These are phyloP conservation scores for Chlorodrepanis virens DNA, from an alignment of 2,113 vertebrate genomes.

Conservation along the genomic window DNA sequence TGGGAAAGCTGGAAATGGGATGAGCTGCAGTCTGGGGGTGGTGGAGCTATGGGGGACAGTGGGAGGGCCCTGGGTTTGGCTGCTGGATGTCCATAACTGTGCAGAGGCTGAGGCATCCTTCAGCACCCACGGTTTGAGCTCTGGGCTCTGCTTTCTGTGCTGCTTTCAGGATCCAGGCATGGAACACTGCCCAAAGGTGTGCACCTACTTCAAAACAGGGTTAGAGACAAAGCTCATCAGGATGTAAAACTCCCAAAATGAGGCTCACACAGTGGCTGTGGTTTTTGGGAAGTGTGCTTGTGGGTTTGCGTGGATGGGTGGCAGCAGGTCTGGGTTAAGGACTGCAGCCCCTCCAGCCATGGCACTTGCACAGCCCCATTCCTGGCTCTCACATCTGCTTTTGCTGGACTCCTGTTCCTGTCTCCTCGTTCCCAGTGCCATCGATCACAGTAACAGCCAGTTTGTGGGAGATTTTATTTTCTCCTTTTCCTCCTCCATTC, in stretches of 20 bases:
- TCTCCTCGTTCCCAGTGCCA: background rate
- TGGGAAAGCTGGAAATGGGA: background rate
- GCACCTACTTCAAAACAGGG: background rate
- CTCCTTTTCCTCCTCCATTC: background rate
- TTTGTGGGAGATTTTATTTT: background rate
- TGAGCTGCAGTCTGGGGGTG: background rate
- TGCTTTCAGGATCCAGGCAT: background rate
- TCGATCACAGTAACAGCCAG: background rate
- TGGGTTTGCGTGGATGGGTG: background rate
- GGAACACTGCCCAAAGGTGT: background rate
- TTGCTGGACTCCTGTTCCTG: background rate
- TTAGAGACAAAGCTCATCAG: background rate
- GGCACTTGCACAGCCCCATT: background rate
- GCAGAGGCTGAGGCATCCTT: background rate
- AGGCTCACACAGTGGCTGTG: background rate
- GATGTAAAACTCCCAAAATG: background rate
- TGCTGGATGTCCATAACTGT: background rate
- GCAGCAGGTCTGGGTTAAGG: background rate
- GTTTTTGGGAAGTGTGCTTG: background rate
- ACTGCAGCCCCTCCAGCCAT: fast-evolving
- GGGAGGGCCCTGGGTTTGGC: background rate
- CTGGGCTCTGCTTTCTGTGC: background rate
- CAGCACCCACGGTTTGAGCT: fast-evolving
- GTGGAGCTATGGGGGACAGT: background rate
- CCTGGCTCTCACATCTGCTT: background rate